phyloP scores from a whole-genome alignment of 2,797 vertebrate genomes.

The Melanotaenia trifasciata region DNA sequence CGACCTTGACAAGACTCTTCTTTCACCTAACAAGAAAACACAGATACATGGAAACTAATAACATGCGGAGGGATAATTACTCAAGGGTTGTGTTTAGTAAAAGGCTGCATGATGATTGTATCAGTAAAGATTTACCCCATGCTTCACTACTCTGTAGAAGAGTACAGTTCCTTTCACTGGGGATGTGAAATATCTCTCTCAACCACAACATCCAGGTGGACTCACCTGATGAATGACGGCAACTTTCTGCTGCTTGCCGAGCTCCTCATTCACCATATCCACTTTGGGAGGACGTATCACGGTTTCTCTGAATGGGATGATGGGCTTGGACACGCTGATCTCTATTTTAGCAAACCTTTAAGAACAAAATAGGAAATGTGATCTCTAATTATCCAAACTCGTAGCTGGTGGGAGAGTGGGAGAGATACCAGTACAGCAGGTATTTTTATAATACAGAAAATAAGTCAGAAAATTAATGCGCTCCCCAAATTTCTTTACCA shows the following conservation, averaged over 20 bases:
- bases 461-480: no score
- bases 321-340: slow-evolving; percentile 92
- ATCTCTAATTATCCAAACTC: not conserved
- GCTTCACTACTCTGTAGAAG: not conserved
- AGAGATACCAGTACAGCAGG: no score
- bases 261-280: slow-evolving; percentile 98
- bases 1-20: slow-evolving; percentile 85
- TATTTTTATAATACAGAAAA: no score
- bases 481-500: no score
- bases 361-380: slow-evolving; percentile 8
- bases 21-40: slow-evolving; percentile 82
- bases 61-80: not conserved
- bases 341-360: slow-evolving; percentile 94
- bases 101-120: not conserved
- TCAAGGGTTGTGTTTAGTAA: not conserved
- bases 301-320: slow-evolving; percentile 96
- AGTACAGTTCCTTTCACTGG: not conserved
- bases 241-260: slow-evolving; percentile 94
- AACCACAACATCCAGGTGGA: not conserved
- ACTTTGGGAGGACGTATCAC: slow-evolving; percentile 94
- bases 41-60: slow-evolving; percentile 26
- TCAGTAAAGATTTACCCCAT: not conserved
- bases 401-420: no score
- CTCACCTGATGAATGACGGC: slow-evolving; percentile 92
- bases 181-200: not conserved